Conservation (phyloP, 2,888 invertebrate species). For the Parasteatoda lunata region DNA sequence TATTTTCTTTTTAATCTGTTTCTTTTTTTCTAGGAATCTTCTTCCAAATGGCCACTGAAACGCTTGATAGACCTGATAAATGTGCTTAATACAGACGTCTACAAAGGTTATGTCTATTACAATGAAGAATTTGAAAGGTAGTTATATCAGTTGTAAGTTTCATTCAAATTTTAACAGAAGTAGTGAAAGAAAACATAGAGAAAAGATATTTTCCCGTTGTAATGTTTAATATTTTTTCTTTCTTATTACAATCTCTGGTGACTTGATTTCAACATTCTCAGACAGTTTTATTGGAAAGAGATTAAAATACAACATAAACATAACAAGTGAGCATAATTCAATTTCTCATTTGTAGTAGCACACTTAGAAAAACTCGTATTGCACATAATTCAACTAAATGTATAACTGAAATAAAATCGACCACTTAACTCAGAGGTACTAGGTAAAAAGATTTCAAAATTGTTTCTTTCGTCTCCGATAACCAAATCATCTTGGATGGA, state of each 20-base stretch:
- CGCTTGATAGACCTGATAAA: constrained; percentile 89
- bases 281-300: constrained; percentile 43
- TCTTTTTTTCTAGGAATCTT: constrained; percentile 20
- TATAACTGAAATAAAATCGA: too few relatives aligned
- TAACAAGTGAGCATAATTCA: constrained; percentile 60
- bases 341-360: constrained; percentile 54
- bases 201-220: constrained; percentile 36
- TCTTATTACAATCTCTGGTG: constrained; percentile 20
- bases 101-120: constrained; percentile 73
- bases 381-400: too few relatives aligned
- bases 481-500: too few relatives aligned
- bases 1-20: not conserved
- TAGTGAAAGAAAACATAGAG: constrained; percentile 9
- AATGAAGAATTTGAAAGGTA: constrained; percentile 84
- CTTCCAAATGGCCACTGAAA: constrained; percentile 77
- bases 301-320: constrained; percentile 37
- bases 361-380: not conserved
- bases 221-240: constrained; percentile 26
- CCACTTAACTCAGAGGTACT: too few relatives aligned
- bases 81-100: constrained; percentile 76
- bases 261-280: constrained; percentile 31
- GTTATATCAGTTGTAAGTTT: constrained; percentile 72
- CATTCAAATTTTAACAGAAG: constrained; percentile 33
- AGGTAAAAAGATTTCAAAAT: too few relatives aligned
- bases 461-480: too few relatives aligned